These are phyloP conservation scores for Notospermus geniculatus DNA, from an alignment of 1,140 invertebrate genomes.

Conservation along the genomic window DNA sequence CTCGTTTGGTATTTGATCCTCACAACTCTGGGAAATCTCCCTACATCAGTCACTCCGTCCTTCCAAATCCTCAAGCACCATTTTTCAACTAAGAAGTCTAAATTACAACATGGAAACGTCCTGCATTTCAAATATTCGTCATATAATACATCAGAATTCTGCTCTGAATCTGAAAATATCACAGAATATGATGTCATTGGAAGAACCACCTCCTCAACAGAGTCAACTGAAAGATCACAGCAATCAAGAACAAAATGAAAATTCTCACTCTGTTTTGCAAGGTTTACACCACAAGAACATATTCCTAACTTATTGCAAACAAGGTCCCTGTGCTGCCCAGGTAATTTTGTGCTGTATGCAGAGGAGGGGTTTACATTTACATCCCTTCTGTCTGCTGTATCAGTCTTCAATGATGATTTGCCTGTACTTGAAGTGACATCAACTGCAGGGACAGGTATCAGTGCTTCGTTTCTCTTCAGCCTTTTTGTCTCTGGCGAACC, in stretches of 20 bases:
- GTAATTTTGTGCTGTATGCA: no score
- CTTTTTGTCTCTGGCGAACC: no score
- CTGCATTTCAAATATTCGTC: not conserved
- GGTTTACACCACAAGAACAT: no score
- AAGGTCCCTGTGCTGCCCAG: no score
- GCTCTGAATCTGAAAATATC: conserved; percentile 11
- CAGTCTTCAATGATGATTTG: no score
- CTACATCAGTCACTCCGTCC: conserved; percentile 11
- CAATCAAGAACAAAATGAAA: conserved; percentile 38
- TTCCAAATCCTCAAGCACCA: conserved; percentile 46
- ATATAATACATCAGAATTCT: not conserved
- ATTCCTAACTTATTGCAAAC: no score
- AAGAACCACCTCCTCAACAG: conserved; percentile 27
- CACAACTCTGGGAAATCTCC: conserved; percentile 37
- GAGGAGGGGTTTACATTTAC: no score
- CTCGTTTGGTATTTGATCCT: conserved; percentile 50
- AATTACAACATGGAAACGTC: not conserved
- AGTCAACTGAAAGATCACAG: conserved; percentile 30
- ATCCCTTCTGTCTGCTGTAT: no score
- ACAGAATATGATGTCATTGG: conserved; percentile 14
- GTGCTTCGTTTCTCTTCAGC: no score
- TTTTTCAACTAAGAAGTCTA: conserved; percentile 34
- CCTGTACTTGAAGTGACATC: no score
- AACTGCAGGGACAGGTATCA: no score
- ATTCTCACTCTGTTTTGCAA: conserved; percentile 9